A percentile compares a stretch with the other conserved stretches of the same genome.
Conservation (phyloP, 2,797 vertebrate species). For the Sardinella longiceps region DNA sequence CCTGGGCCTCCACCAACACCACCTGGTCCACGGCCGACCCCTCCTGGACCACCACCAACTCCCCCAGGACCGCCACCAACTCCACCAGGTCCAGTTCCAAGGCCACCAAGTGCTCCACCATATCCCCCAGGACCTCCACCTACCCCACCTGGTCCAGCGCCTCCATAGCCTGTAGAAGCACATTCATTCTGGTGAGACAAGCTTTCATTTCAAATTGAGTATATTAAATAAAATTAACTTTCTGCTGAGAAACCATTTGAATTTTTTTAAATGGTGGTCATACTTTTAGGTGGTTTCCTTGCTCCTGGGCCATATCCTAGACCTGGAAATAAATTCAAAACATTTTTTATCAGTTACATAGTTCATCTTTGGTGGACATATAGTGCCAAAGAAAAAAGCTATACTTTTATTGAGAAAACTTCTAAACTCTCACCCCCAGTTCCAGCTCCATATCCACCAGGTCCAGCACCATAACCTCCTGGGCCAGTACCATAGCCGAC, state of each 20-base stretch:
- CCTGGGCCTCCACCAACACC: not conserved
- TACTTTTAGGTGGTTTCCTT: conserved; percentile 54
- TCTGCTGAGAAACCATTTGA: too few species aligned
- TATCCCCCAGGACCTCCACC: conserved; percentile 2
- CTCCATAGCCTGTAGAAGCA: not conserved
- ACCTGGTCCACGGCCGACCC: conserved; percentile 23
- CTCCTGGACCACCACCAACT: conserved; percentile 33
- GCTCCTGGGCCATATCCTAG: conserved; percentile 46
- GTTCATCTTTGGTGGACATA: not conserved
- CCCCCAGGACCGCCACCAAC: conserved; percentile 4
- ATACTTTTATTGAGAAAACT: not conserved
- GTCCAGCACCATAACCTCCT: not conserved
- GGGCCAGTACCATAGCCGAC: conserved; percentile 36
- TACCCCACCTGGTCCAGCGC: conserved; percentile 28
- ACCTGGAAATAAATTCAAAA: not conserved
- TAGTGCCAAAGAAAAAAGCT: not conserved
- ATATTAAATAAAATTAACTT: not conserved
- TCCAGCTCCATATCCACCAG: not conserved
- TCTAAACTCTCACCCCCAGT: conserved; percentile 32
- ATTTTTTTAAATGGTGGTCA: too few species aligned
- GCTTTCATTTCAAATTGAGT: not conserved
- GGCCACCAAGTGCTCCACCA: not conserved
- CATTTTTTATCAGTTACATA: too few species aligned
- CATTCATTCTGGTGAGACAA: not conserved
- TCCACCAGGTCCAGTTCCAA: not conserved